Evolutionary conservation across 92 coral and sea anemone genomes (phyloP).

Genomic region (Epizoanthus scotinus): DNA sequence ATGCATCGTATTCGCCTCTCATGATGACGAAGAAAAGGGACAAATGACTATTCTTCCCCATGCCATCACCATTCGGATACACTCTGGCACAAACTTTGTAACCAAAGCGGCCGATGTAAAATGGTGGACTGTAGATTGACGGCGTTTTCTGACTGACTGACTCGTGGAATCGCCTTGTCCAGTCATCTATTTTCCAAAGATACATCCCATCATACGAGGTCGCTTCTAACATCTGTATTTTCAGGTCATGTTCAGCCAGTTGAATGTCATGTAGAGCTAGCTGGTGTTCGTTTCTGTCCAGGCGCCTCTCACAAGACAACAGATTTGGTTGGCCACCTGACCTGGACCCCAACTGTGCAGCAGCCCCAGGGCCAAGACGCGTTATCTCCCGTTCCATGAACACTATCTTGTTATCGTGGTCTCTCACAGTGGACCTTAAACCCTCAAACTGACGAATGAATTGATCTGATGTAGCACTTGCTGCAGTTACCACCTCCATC

Average conservation of each 20-base stretch:
- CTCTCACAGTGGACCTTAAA: conserved; percentile 31
- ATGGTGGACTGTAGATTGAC: conserved; percentile 86
- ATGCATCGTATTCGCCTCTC: conserved; percentile 90
- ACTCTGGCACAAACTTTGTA: conserved; percentile 87
- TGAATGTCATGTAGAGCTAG: conserved; percentile 69
- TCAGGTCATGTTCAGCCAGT: conserved; percentile 76
- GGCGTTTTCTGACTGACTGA: conserved; percentile 66
- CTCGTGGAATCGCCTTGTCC: conserved; percentile 67
- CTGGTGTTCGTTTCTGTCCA: conserved; percentile 57
- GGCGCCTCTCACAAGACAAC: conserved; percentile 37
- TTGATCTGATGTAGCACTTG: conserved; percentile 30
- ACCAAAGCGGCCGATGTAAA: conserved; percentile 84
- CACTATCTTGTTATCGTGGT: conserved; percentile 28
- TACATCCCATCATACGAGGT: conserved; percentile 75
- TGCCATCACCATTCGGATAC: conserved; percentile 83
- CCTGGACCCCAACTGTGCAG: neutral
- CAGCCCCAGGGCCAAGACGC: conserved; percentile 3
- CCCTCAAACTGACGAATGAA: conserved; percentile 43
- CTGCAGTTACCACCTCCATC: conserved; percentile 29
- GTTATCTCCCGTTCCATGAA: conserved; percentile 29
- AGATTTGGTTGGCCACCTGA: neutral
- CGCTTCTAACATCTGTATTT: conserved; percentile 69
- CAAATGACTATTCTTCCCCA: conserved; percentile 77
- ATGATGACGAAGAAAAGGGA: conserved; percentile 90
- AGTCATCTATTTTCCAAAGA: conserved; percentile 86